A percentile compares a stretch with the other conserved stretches of the same genome.
These are phyloP conservation scores for Monopterus albus DNA, from an alignment of 2,113 vertebrate species.

Conservation along the genomic window DNA sequence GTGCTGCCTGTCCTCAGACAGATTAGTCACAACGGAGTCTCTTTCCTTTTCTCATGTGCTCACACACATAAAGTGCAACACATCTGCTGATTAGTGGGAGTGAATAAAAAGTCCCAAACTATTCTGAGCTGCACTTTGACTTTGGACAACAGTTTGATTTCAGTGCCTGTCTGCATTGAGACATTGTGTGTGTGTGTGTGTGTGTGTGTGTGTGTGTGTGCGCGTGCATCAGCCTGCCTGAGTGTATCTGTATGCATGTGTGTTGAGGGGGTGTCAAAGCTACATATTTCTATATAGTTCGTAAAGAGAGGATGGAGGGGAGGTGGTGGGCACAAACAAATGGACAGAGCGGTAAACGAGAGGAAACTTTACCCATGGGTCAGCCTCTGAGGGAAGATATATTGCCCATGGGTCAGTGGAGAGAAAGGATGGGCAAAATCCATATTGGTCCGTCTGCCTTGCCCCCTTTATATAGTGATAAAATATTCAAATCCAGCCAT, in stretches of 20 bases:
- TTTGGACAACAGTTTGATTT: background rate
- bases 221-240: no score
- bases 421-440: slow-evolving; percentile 83
- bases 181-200: background rate
- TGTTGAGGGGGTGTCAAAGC: slow-evolving; percentile 8
- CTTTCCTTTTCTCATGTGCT: slow-evolving; percentile 33
- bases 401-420: slow-evolving; percentile 84
- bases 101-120: background rate
- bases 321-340: slow-evolving; percentile 79
- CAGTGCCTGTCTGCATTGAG: background rate
- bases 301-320: slow-evolving; percentile 59
- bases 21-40: slow-evolving; percentile 59
- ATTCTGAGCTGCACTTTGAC: background rate
- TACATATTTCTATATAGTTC: slow-evolving; percentile 68
- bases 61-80: slow-evolving; percentile 13
- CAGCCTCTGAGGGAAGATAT: slow-evolving; percentile 79
- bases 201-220: no score
- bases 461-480: slow-evolving; percentile 85
- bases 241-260: slow-evolving; percentile 1
- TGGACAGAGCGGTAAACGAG: slow-evolving; percentile 82
- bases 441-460: slow-evolving; percentile 83
- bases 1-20: slow-evolving; percentile 48
- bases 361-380: slow-evolving; percentile 83
- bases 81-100: slow-evolving; percentile 9
- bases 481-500: slow-evolving; percentile 89